Conservation (phyloP, 2,113 vertebrate genomes). For the Procavia capensis region DNA sequence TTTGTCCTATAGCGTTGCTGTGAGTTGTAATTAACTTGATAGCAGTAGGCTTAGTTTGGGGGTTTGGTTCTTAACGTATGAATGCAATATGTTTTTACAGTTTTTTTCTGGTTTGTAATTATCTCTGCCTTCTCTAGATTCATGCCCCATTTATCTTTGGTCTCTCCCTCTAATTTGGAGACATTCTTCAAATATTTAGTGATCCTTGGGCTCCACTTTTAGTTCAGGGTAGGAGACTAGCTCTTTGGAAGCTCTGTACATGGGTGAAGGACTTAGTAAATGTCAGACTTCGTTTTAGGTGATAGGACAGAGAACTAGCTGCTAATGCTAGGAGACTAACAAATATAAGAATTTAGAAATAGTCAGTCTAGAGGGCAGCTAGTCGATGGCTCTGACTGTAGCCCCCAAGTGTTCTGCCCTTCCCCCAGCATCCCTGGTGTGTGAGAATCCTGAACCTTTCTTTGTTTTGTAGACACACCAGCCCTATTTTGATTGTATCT, state of each 20-base stretch:
- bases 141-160: background rate
- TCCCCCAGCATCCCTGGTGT: background rate
- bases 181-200: background rate
- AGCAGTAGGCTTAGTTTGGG: too few species aligned
- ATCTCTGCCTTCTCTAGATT: conserved; percentile 28
- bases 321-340: background rate
- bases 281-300: conserved; percentile 20
- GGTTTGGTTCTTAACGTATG: background rate
- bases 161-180: conserved; percentile 26
- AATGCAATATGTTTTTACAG: background rate
- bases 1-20: too few species aligned
- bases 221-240: background rate
- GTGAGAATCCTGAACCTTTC: background rate
- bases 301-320: background rate
- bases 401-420: background rate
- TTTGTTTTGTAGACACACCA: background rate
- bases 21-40: too few species aligned
- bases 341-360: background rate
- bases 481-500: background rate
- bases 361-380: background rate
- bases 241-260: background rate
- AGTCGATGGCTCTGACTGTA: background rate
- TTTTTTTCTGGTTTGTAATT: background rate
- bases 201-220: conserved; percentile 13
- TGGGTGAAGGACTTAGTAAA: background rate